Evolutionary conservation across 2,888 invertebrate genomes (phyloP), one percentile per base, ranked within the genome.

Genomic region (Polymixis flavicincta): DNA sequence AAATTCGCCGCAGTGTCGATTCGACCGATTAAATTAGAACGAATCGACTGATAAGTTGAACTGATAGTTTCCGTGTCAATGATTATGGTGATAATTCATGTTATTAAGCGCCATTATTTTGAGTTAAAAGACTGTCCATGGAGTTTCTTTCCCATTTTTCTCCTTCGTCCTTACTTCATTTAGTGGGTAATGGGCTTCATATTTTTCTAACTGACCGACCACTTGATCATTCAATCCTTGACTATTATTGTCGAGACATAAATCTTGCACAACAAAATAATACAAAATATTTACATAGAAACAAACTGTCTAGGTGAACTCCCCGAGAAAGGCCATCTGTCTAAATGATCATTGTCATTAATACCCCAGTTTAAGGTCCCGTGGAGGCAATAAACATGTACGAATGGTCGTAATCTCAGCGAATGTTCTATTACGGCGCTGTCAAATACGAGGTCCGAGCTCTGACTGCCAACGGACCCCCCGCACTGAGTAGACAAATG

Each of bases 361-460:
- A 82, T 83, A 76, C 55, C 54, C 32, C 60, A 57, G 50, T 65
- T 75, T 57, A 76, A 76, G 77, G 42, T 82, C 68, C 78, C 76
- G 42, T 59, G 61, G 76, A 55, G 48, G 73, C 67, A 83, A 83
- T 81, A 86, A 88, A 84, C 79, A 75, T 65, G 71, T 73, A 71
- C 76, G 65, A 67, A 70, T 57, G 76, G 48, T 50, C 67, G 83
- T 83, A 86, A 86, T 84, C 81, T 76, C 80, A 63, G 75, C 45
- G 66, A 84, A 78, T 79, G 79, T 86, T 74, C 78, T 79, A 76
- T 88, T 88, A 81, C 60, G 48, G 28, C 5, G 57, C 63, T 72
- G 78, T 76, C 83, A 82, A 55, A 71, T 48, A 32, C 19, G n/a
- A 69, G 48, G 59, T 66, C 70, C 60, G 52, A 60, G 70, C 67